A percentile compares a stretch with the other conserved stretches of the same genome.
Conservation (phyloP, 1,140 invertebrate genomes). For the Drosophila sucinea region DNA sequence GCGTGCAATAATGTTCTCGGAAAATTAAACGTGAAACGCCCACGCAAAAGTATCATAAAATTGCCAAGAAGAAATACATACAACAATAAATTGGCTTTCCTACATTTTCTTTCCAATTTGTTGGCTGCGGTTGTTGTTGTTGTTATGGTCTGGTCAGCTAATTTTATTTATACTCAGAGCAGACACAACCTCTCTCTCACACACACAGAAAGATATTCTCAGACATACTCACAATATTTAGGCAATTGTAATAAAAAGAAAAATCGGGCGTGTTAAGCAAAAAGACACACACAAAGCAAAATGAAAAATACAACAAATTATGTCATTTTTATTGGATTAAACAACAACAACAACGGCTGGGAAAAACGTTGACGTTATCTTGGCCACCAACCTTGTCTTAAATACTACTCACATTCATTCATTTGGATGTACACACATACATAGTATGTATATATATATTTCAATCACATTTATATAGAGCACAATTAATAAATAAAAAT, state of each 20-base stretch:
- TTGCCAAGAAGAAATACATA: conserved; percentile 28
- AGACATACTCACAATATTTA: not conserved
- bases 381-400: not conserved
- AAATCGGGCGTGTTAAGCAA: conserved; percentile 20
- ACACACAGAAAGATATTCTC: not conserved
- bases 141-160: not conserved
- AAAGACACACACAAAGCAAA: conserved; percentile 4
- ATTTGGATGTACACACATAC: conserved; percentile 1
- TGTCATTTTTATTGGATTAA: conserved; percentile 29
- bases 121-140: not conserved
- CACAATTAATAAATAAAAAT: conserved; percentile 54
- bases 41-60: conserved; percentile 51
- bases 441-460: not conserved
- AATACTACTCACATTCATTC: not conserved
- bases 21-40: conserved; percentile 51
- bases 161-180: conserved; percentile 3
- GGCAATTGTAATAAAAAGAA: conserved; percentile 11
- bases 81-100: conserved; percentile 43
- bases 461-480: conserved; percentile 39
- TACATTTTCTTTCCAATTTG: conserved; percentile 29
- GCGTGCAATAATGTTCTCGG: conserved; percentile 37
- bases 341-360: conserved; percentile 11
- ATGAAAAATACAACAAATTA: conserved; percentile 23
- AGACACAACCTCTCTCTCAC: not conserved
- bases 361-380: conserved; percentile 11